Conservation (phyloP, 2,888 invertebrate genomes). For the Euzophera pinguis region DNA sequence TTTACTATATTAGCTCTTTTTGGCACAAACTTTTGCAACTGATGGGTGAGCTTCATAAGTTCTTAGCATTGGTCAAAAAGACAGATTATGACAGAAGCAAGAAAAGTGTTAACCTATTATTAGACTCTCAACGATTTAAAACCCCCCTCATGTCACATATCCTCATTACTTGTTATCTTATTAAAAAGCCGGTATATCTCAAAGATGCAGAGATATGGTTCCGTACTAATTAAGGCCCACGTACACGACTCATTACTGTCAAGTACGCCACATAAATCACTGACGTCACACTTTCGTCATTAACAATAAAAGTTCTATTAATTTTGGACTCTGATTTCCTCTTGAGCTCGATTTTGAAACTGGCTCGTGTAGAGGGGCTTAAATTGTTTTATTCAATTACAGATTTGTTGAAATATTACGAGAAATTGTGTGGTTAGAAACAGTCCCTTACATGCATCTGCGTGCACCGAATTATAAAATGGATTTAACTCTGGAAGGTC, state of each 20-base stretch:
- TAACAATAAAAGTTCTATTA: not conserved
- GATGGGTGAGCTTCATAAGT: too few relatives aligned
- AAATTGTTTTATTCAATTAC: not conserved
- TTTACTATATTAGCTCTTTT: too few relatives aligned
- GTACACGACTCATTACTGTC: constrained; percentile 4
- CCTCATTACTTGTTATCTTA: constrained; percentile 3
- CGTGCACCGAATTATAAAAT: too few relatives aligned
- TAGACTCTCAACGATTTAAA: too few relatives aligned
- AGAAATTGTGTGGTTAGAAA: not conserved
- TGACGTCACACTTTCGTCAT: constrained; percentile 9
- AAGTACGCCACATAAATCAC: constrained; percentile 3
- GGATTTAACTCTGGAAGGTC: too few relatives aligned
- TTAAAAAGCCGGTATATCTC: constrained; percentile 1
- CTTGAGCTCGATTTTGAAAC: too few relatives aligned
- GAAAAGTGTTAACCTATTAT: too few relatives aligned
- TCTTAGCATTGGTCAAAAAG: too few relatives aligned
- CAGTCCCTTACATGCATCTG: too few relatives aligned
- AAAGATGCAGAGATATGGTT: constrained; percentile 6
- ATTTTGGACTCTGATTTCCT: not conserved
- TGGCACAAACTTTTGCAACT: too few relatives aligned
- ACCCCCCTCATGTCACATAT: too few relatives aligned
- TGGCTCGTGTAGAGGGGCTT: not conserved
- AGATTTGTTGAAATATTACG: not conserved
- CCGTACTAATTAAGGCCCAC: constrained; percentile 3
- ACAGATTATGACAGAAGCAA: too few relatives aligned